Evolutionary conservation across 2,888 invertebrate species (phyloP).

Genomic region (Molorchus minor): DNA sequence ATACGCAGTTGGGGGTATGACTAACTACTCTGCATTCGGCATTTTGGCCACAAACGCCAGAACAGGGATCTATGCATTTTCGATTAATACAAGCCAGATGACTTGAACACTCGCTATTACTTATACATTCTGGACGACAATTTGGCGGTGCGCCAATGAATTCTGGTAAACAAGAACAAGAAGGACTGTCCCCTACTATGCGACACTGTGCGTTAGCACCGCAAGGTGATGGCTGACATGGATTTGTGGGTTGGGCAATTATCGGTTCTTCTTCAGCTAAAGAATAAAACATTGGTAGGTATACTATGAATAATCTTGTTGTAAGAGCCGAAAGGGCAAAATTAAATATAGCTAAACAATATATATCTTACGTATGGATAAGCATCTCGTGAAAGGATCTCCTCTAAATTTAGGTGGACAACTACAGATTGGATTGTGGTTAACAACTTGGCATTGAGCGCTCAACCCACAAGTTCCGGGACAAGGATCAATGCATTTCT

Average conservation of each 20-base stretch:
- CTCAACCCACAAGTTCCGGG: constrained; percentile 76
- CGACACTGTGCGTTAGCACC: constrained; percentile 74
- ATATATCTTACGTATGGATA: constrained; percentile 62
- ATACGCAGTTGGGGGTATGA: constrained; percentile 69
- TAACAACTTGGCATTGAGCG: constrained; percentile 75
- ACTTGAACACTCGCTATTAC: constrained; percentile 75
- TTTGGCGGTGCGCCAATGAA: constrained; percentile 81
- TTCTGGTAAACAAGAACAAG: constrained; percentile 75
- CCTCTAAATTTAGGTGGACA: constrained; percentile 69
- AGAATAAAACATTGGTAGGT: not conserved
- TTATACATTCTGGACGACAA: constrained; percentile 83
- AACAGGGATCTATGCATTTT: constrained; percentile 76
- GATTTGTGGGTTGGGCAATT: constrained; percentile 50
- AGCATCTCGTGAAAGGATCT: constrained; percentile 53
- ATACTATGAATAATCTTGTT: not conserved
- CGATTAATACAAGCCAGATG: constrained; percentile 77
- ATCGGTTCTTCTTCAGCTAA: constrained; percentile 46
- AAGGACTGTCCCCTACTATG: constrained; percentile 67
- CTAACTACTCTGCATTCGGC: constrained; percentile 67
- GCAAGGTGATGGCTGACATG: constrained; percentile 69
- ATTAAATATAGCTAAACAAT: not conserved
- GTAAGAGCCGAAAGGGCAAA: not conserved
- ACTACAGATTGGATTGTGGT: constrained; percentile 76
- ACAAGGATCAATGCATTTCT: constrained; percentile 78
- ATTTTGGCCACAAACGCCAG: constrained; percentile 66